Percentiles rank a stretch among this genome's conserved stretches.
These are phyloP conservation scores for Coptodon rendalli DNA, from an alignment of 2,113 vertebrate genomes.

Conservation along the genomic window DNA sequence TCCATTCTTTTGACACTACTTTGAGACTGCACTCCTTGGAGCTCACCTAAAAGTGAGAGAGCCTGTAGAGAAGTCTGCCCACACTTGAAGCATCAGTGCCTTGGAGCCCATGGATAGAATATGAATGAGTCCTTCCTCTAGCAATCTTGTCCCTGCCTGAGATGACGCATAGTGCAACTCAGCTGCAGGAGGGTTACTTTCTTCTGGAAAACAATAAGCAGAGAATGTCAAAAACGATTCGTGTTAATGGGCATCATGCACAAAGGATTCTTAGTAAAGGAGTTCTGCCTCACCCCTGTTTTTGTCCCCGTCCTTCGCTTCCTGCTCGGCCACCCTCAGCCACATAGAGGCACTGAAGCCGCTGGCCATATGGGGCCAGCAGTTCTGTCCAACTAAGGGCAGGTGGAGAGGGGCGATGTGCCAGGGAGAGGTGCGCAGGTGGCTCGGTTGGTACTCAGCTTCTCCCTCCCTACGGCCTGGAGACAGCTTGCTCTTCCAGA, in stretches of 20 bases:
- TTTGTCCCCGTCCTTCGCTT: conserved; percentile 44
- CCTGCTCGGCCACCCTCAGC: conserved; percentile 70
- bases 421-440: conserved; percentile 86
- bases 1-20: neutral
- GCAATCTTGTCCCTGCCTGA: conserved; percentile 63
- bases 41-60: conserved; percentile 87
- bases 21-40: neutral
- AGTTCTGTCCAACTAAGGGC: conserved; percentile 91
- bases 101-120: conserved; percentile 93
- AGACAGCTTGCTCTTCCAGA: conserved; percentile 72
- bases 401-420: conserved; percentile 86
- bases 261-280: neutral
- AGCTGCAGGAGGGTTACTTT: conserved; percentile 45
- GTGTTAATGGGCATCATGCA: neutral
- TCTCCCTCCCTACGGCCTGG: conserved; percentile 73
- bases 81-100: conserved; percentile 93
- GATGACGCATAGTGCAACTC: conserved; percentile 56
- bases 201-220: conserved; percentile 68
- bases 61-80: conserved; percentile 82
- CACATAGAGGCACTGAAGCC: conserved; percentile 93
- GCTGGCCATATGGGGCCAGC: conserved; percentile 95
- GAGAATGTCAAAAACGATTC: neutral
- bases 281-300: conserved; percentile 66
- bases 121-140: conserved; percentile 83
- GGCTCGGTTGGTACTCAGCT: conserved; percentile 56